Evolutionary conservation across 1,140 invertebrate species (phyloP), one percentile per base, ranked within the genome.

Genomic region (Drosophila paulistorum): DNA sequence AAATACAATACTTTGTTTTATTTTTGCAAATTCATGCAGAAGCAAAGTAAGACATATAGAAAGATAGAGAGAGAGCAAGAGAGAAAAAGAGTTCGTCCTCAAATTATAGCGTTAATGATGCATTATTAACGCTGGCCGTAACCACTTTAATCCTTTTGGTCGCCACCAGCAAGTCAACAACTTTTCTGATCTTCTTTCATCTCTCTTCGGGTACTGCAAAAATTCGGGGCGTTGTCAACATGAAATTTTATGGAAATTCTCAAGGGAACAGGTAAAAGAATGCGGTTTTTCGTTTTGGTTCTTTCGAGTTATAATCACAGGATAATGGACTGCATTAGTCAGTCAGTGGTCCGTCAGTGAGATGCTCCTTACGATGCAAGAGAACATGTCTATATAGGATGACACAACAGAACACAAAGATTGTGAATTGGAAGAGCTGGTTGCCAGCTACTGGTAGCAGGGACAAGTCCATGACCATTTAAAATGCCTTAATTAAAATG

Each of bases 91-190:
- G 65, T 77, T 84, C 45, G 68, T 65, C 59, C 63, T 68, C 80
- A 91, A 90, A 90, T 90, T 90, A 90, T 81, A 91, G 90, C 90
- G 90, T 91, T 91, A 91, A 91, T 91, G 86, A 91, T 91, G 90
- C 90, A 91, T 91, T 90, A 91, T 91, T 91, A 91, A 91, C 83
- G 90, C 90, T 81, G 74, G 65, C 73, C 81, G 71, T 74, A 68
- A 63, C 71, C 83, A 80, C 65, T 72, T 79, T 83, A 86, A 87
- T 87, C 83, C 79, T 86, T 86, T 65, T 73, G 66, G 55, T 10
- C 65, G 55, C 13, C 63, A 67, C 13, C 65, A 67, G 71, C 77
- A 84, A 90, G 76, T 79, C 74, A 77, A 70, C 55, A 63, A 57
- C 35, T 23, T 68, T 48, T 20, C 30, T 62, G 26, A 17, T 33